Evolutionary conservation across 2,888 invertebrate genomes (phyloP).

Genomic region (Spilarctia lutea): DNA sequence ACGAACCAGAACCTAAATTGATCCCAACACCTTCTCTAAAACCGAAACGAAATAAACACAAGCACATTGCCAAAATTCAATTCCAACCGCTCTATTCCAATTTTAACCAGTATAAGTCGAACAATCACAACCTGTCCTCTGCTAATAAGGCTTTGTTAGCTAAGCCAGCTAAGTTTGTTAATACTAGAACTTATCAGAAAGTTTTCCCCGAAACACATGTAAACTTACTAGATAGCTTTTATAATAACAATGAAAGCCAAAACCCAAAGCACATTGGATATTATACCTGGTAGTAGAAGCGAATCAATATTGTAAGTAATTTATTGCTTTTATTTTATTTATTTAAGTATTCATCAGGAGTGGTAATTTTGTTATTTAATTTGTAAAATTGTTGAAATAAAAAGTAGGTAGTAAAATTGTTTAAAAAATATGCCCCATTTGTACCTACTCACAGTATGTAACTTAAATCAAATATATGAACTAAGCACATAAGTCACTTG

Average conservation of each 20-base stretch:
- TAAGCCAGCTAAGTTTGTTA: slow-evolving; percentile 39
- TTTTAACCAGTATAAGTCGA: slow-evolving; percentile 32
- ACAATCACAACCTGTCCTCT: slow-evolving; percentile 20
- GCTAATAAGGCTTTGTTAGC: slow-evolving; percentile 23
- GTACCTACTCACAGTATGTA: not conserved
- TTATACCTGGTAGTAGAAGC: slow-evolving; percentile 54
- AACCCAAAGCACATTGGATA: slow-evolving; percentile 36
- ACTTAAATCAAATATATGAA: not conserved
- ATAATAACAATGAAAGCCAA: slow-evolving; percentile 41
- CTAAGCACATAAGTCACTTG: not conserved
- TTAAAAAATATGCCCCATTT: not conserved
- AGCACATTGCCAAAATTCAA: slow-evolving; percentile 40
- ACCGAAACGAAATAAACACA: slow-evolving; percentile 44
- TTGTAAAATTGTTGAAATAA: not conserved
- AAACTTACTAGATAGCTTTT: slow-evolving; percentile 56
- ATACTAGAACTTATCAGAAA: slow-evolving; percentile 44
- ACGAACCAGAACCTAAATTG: slow-evolving; percentile 43
- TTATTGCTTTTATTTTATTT: slow-evolving; percentile 29
- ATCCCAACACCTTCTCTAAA: slow-evolving; percentile 48
- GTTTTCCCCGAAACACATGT: slow-evolving; percentile 56
- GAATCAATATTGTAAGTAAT: slow-evolving; percentile 37
- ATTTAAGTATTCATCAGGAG: slow-evolving; percentile 1
- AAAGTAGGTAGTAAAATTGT: too few relatives aligned
- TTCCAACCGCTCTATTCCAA: slow-evolving; percentile 42
- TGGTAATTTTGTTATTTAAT: not conserved